These are phyloP conservation scores for Drosophila truncata DNA, from an alignment of 1,140 invertebrate genomes.

Conservation along the genomic window DNA sequence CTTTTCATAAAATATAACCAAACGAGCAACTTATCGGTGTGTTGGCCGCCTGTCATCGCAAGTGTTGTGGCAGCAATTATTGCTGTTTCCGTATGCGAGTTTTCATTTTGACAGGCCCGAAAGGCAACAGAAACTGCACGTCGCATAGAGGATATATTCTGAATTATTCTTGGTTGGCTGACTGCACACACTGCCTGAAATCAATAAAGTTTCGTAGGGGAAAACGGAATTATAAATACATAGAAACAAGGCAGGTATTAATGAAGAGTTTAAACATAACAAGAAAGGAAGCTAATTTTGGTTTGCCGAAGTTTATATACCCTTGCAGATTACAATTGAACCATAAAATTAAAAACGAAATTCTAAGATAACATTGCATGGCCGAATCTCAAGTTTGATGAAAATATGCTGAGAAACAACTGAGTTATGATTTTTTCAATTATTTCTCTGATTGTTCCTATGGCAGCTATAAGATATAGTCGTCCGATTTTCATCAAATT, in stretches of 20 bases:
- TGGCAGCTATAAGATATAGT: too few species aligned
- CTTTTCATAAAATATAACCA: too few species aligned
- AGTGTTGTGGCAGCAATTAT: constrained; percentile 79
- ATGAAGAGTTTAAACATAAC: background rate
- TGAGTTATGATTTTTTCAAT: too few species aligned
- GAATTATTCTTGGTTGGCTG: constrained; percentile 23
- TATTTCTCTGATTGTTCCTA: too few species aligned
- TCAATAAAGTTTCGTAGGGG: constrained; percentile 26
- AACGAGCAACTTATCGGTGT: constrained; percentile 55
- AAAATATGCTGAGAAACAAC: too few species aligned
- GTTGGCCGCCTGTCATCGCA: constrained; percentile 55
- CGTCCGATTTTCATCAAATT: too few species aligned
- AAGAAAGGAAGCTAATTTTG: too few species aligned
- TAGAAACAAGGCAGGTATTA: background rate
- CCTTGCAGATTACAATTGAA: too few species aligned
- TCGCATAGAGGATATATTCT: constrained; percentile 39
- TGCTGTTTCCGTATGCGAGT: constrained; percentile 76
- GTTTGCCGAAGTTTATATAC: too few species aligned
- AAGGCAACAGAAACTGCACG: constrained; percentile 31
- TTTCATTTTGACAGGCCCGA: constrained; percentile 61
- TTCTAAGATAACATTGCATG: too few species aligned
- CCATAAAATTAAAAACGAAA: too few species aligned
- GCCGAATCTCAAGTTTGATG: too few species aligned
- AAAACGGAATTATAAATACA: constrained; percentile 1
- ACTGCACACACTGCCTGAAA: constrained; percentile 36